phyloP scores from a whole-genome alignment of 2,797 vertebrate species.

The Discoglossus pictus region DNA sequence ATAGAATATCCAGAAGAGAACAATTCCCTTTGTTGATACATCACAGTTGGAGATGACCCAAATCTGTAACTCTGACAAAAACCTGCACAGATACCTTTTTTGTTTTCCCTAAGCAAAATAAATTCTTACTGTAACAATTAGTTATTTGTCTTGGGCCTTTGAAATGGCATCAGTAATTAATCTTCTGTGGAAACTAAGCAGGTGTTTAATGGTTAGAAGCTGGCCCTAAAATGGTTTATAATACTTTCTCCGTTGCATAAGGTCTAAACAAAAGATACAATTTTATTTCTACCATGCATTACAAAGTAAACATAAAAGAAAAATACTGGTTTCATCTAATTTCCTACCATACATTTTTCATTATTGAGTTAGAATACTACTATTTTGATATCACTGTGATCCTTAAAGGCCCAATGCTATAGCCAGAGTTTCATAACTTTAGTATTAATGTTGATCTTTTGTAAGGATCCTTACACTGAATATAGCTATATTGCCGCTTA shows the following conservation, averaged over 20 bases:
- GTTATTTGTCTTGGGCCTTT: conserved; percentile 39
- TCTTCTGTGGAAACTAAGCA: conserved; percentile 11
- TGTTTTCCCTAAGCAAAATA: conserved; percentile 38
- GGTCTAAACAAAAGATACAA: no score
- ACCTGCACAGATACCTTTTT: conserved; percentile 14
- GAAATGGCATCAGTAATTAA: conserved; percentile 25
- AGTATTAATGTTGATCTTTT: no score
- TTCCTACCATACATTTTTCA: no score
- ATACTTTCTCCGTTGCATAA: conserved; percentile 8
- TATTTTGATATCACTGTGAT: no score
- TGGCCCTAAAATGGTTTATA: conserved; percentile 12
- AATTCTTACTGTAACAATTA: conserved; percentile 45
- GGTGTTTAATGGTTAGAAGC: conserved; percentile 11
- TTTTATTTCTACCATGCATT: no score
- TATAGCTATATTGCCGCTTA: no score
- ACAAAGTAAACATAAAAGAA: no score
- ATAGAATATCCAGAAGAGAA: conserved; percentile 26
- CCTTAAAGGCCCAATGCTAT: no score
- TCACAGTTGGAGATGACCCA: conserved; percentile 22
- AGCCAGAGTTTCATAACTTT: no score
- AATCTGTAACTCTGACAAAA: conserved; percentile 19
- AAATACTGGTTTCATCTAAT: no score
- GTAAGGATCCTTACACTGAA: no score
- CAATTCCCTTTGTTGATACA: conserved; percentile 37
- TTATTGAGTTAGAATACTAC: no score